phyloP scores from a whole-genome alignment of 1,140 invertebrate genomes.

The Cotesia glomerata region DNA sequence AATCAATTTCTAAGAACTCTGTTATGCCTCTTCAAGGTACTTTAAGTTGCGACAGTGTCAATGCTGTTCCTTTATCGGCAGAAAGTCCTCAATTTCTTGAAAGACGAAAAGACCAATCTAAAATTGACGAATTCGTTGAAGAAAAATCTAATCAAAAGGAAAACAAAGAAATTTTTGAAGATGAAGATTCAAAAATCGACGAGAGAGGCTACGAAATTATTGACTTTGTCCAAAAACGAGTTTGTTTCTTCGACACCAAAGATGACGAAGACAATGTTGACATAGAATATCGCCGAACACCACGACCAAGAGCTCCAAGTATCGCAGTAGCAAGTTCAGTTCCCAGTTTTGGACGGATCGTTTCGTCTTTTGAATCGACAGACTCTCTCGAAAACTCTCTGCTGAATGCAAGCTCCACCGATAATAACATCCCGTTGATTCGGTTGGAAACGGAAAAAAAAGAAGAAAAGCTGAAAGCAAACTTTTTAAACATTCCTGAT shows the following conservation, averaged over 20 bases:
- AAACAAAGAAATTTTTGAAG: too few relatives aligned
- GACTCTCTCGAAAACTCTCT: conserved; percentile 20
- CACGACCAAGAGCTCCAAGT: conserved; percentile 34
- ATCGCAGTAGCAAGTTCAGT: conserved; percentile 34
- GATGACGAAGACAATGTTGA: neutral
- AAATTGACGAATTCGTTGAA: too few relatives aligned
- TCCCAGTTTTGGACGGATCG: conserved; percentile 37
- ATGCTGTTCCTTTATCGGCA: too few relatives aligned
- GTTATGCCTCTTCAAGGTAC: neutral
- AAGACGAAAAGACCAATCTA: too few relatives aligned
- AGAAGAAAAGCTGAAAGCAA: neutral
- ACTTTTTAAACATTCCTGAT: neutral
- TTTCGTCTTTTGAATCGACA: conserved; percentile 33
- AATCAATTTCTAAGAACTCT: neutral
- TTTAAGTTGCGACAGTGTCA: neutral
- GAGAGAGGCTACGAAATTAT: neutral
- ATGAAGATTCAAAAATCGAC: neutral
- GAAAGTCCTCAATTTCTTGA: too few relatives aligned
- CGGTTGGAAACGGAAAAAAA: too few relatives aligned
- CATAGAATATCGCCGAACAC: neutral
- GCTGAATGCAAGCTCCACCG: neutral
- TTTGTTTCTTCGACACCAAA: neutral
- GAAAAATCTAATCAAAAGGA: too few relatives aligned
- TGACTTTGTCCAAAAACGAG: neutral
- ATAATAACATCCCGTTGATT: neutral